phyloP scores from a whole-genome alignment of 2,113 vertebrate genomes.

The Beaufortia kweichowensis region DNA sequence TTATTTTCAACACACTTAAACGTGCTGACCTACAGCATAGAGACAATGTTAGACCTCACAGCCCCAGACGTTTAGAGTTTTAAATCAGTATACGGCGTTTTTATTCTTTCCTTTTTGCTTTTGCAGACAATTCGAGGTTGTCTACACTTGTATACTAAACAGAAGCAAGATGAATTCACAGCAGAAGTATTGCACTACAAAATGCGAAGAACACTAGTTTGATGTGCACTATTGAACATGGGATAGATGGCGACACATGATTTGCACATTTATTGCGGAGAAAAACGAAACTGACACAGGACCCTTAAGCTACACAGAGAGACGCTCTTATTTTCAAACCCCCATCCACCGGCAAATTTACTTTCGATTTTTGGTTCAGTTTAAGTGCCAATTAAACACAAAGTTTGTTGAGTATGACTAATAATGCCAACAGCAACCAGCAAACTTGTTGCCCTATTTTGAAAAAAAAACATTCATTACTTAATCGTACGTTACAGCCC shows the following conservation, averaged over 20 bases:
- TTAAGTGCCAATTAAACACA: conserved; percentile 44
- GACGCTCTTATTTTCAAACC: neutral
- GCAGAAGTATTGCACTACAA: conserved; percentile 73
- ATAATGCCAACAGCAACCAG: neutral
- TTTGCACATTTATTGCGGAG: conserved; percentile 61
- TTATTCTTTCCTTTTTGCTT: neutral
- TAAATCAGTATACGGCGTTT: conserved; percentile 12
- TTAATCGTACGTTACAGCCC: too few relatives aligned
- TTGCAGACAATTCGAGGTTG: conserved; percentile 24
- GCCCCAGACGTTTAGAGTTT: conserved; percentile 19
- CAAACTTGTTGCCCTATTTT: neutral
- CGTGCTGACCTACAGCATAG: conserved; percentile 32
- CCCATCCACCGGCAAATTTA: too few relatives aligned
- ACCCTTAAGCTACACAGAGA: conserved; percentile 36
- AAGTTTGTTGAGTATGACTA: conserved; percentile 19
- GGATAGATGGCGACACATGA: conserved; percentile 59
- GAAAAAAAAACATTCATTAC: too few relatives aligned
- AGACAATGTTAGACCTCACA: conserved; percentile 19
- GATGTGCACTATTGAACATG: conserved; percentile 73
- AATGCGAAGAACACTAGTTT: conserved; percentile 72
- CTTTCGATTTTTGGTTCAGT: conserved; percentile 13
- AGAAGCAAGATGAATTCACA: conserved; percentile 60
- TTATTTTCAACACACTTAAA: conserved; percentile 31
- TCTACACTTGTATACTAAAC: conserved; percentile 57
- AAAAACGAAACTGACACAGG: conserved; percentile 50